phyloP scores from a whole-genome alignment of 2,888 invertebrate genomes.

The Nephrotoma appendiculata region DNA sequence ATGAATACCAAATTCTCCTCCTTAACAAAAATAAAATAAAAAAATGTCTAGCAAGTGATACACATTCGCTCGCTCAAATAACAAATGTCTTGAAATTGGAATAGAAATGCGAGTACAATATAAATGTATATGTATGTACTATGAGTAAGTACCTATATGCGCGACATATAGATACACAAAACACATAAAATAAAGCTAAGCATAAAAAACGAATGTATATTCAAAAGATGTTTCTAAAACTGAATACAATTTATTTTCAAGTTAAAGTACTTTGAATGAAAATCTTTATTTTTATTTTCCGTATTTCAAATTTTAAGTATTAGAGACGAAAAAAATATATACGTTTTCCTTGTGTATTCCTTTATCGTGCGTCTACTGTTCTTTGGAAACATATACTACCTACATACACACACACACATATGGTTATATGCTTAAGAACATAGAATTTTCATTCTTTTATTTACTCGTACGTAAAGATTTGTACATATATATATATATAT shows the following conservation, averaged over 20 bases:
- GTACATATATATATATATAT: neutral
- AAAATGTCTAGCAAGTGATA: neutral
- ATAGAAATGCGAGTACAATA: neutral
- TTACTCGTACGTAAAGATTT: neutral
- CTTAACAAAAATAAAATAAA: neutral
- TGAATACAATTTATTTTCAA: neutral
- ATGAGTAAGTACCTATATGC: neutral
- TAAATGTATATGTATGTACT: neutral
- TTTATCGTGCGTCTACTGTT: neutral
- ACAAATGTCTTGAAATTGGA: neutral
- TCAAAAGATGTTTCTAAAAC: neutral
- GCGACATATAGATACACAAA: neutral
- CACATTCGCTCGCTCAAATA: neutral
- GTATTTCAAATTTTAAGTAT: neutral
- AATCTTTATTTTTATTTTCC: neutral
- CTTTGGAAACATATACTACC: neutral
- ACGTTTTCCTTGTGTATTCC: neutral
- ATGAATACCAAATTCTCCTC: neutral
- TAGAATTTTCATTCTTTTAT: neutral
- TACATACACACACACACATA: neutral
- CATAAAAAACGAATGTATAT: neutral
- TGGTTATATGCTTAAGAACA: neutral
- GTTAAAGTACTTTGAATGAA: neutral
- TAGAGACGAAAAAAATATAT: neutral
- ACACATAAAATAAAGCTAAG: neutral